phyloP scores from a whole-genome alignment of 2,888 invertebrate genomes.

The Hypsopygia costalis region DNA sequence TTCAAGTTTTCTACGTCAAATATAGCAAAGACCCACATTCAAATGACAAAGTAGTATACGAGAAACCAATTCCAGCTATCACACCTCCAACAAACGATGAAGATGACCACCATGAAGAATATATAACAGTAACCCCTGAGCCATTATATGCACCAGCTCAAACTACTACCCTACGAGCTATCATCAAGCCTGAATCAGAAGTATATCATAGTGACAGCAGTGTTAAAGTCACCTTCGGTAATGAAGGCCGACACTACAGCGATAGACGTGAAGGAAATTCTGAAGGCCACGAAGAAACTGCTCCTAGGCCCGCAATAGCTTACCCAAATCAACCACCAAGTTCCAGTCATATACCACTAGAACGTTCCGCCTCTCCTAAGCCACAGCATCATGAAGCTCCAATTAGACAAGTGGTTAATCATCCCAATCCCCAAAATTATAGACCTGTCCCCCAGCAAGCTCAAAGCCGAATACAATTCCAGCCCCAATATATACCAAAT shows the following conservation, averaged over 20 bases:
- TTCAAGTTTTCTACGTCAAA: slow-evolving; percentile 95
- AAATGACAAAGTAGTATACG: slow-evolving; percentile 87
- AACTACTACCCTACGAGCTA: slow-evolving; percentile 89
- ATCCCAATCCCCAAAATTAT: slow-evolving; percentile 40
- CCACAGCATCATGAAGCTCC: slow-evolving; percentile 42
- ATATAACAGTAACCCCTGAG: slow-evolving; percentile 77
- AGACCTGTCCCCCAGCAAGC: slow-evolving; percentile 53
- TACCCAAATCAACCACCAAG: slow-evolving; percentile 59
- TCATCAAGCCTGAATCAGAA: slow-evolving; percentile 93
- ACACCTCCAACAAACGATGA: slow-evolving; percentile 85
- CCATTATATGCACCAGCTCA: slow-evolving; percentile 77
- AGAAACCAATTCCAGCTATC: slow-evolving; percentile 89
- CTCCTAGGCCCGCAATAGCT: slow-evolving; percentile 83
- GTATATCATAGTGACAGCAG: slow-evolving; percentile 90
- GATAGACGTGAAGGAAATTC: slow-evolving; percentile 55
- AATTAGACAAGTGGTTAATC: slow-evolving; percentile 36
- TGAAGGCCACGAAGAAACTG: slow-evolving; percentile 82
- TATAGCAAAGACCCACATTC: slow-evolving; percentile 91
- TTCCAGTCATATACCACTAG: slow-evolving; percentile 42
- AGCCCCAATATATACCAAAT: slow-evolving; percentile 58
- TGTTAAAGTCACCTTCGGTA: slow-evolving; percentile 90
- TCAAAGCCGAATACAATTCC: slow-evolving; percentile 70
- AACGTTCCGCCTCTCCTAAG: slow-evolving; percentile 49
- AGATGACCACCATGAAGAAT: slow-evolving; percentile 79
- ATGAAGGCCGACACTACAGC: slow-evolving; percentile 75